Evolutionary conservation across 2,888 invertebrate genomes (phyloP).

Genomic region (Ennomos erosarius): DNA sequence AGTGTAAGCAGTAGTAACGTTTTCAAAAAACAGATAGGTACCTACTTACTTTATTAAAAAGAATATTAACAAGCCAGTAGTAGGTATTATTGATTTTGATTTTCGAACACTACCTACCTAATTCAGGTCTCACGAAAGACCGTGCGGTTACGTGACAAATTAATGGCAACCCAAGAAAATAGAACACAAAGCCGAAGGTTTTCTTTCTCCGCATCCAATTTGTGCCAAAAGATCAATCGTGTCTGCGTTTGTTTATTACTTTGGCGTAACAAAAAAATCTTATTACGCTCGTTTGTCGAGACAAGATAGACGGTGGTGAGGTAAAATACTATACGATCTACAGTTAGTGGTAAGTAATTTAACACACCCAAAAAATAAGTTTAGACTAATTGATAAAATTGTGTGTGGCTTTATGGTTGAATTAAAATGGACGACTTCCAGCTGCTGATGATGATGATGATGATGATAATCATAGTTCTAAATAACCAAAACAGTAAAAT

Average conservation of each 20-base stretch:
- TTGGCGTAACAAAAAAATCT: conserved; percentile 39
- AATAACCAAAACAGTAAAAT: too few species aligned
- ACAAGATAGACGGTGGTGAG: conserved; percentile 32
- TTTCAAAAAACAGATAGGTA: too few species aligned
- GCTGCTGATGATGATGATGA: too few species aligned
- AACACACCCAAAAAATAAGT: background rate
- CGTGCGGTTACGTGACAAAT: conserved; percentile 20
- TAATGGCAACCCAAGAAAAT: conserved; percentile 24
- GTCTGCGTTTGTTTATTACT: conserved; percentile 43
- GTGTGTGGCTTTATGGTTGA: too few species aligned
- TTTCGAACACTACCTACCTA: background rate
- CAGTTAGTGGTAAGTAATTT: conserved; percentile 6
- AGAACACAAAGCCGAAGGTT: conserved; percentile 28
- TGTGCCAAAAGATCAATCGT: conserved; percentile 43
- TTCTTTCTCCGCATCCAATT: conserved; percentile 35
- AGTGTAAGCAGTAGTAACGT: too few species aligned
- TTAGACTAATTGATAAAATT: too few species aligned
- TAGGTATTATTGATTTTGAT: background rate
- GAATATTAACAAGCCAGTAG: too few species aligned
- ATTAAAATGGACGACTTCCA: too few species aligned
- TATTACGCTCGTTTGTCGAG: conserved; percentile 41
- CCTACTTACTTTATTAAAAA: too few species aligned
- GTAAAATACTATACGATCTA: conserved; percentile 29
- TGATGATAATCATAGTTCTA: too few species aligned
- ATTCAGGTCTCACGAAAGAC: conserved; percentile 22